Percentiles rank a stretch among this genome's conserved stretches.
Evolutionary conservation across 2,797 vertebrate species (phyloP).

Genomic region (Echeneis naucrates): DNA sequence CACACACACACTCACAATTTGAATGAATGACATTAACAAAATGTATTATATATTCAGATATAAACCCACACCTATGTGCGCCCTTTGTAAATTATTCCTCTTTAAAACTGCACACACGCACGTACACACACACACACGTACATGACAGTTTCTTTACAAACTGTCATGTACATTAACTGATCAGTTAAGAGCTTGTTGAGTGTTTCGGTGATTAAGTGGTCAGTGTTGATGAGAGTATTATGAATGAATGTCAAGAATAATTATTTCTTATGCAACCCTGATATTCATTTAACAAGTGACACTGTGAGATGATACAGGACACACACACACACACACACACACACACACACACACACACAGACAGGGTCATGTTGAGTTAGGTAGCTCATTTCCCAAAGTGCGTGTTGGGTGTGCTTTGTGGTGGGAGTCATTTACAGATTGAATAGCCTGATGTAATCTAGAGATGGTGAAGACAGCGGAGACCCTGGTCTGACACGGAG

Average conservation of each 20-base stretch:
- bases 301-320: slow-evolving; percentile 67
- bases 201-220: slow-evolving; percentile 71
- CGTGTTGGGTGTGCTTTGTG: slow-evolving; percentile 80
- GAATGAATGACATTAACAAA: slow-evolving; percentile 22
- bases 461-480: slow-evolving; percentile 81
- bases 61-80: background rate
- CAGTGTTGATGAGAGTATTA: slow-evolving; percentile 76
- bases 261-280: slow-evolving; percentile 76
- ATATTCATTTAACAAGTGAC: slow-evolving; percentile 78
- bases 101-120: background rate
- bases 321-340: slow-evolving; percentile 49
- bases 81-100: background rate
- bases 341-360: slow-evolving; percentile 61
- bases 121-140: background rate
- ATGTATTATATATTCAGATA: slow-evolving; percentile 9
- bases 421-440: slow-evolving; percentile 84
- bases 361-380: slow-evolving; percentile 80
- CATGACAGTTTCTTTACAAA: slow-evolving; percentile 18
- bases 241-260: slow-evolving; percentile 75
- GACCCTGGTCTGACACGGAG: slow-evolving; percentile 72
- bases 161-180: slow-evolving; percentile 61
- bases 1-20: slow-evolving; percentile 34
- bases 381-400: slow-evolving; percentile 85
- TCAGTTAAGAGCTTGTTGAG: slow-evolving; percentile 62
- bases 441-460: slow-evolving; percentile 84